Percentiles rank a stretch among this genome's conserved stretches.
phyloP scores from a whole-genome alignment of 2,888 invertebrate genomes.

The Drosophila mayaguana region DNA sequence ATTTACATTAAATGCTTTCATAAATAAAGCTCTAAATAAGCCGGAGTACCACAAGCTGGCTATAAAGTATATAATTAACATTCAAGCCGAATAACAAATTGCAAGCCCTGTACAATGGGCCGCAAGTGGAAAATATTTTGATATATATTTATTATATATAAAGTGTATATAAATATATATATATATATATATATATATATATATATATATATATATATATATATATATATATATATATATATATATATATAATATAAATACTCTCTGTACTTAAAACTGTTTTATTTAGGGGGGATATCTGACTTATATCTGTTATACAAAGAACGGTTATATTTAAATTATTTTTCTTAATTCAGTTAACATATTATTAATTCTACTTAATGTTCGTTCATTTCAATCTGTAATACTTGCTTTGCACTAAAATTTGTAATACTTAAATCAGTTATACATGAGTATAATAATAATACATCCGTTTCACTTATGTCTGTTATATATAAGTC shows the following conservation, averaged over 20 bases:
- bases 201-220: no score
- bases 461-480: no score
- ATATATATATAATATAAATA: no score
- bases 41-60: constrained; percentile 41
- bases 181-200: no score
- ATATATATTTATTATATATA: no score
- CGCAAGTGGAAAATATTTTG: not conserved
- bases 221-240: no score
- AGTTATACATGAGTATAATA: not conserved
- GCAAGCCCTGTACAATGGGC: constrained; percentile 32
- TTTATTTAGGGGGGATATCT: no score
- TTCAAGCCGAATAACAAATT: constrained; percentile 70
- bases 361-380: not conserved
- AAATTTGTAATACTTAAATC: not conserved
- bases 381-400: not conserved
- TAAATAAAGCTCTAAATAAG: constrained; percentile 77
- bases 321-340: not conserved
- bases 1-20: constrained; percentile 81
- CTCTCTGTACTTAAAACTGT: no score
- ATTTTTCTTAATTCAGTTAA: no score
- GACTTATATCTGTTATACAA: not conserved
- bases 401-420: not conserved
- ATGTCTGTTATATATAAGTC: not conserved
- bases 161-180: no score
- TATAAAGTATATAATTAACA: constrained; percentile 60